Conservation (phyloP, 2,888 invertebrate genomes). For the Baccha elongata region DNA sequence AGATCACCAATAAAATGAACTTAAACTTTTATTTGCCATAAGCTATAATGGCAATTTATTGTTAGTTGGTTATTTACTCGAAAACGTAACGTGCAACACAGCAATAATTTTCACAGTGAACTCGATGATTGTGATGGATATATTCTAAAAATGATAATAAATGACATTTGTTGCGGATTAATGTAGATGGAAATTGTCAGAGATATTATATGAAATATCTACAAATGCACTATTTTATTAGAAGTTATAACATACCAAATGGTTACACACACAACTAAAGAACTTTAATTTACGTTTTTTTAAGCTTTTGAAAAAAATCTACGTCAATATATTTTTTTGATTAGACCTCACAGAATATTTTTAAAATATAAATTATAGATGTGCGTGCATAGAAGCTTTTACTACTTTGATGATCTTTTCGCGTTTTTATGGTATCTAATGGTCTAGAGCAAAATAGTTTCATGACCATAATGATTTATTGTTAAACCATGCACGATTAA, state of each 20-base stretch:
- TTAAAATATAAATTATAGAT: neutral
- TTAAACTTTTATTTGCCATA: slow-evolving; percentile 14
- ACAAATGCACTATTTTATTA: slow-evolving; percentile 1
- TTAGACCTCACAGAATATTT: neutral
- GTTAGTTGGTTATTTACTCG: slow-evolving; percentile 1
- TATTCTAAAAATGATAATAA: slow-evolving; percentile 18
- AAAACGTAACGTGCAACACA: slow-evolving; percentile 16
- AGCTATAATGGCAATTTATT: neutral
- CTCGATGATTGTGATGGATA: slow-evolving; percentile 22
- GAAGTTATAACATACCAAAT: slow-evolving; percentile 34
- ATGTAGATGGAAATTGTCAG: slow-evolving; percentile 21
- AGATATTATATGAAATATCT: slow-evolving; percentile 30
- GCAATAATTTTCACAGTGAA: slow-evolving; percentile 10
- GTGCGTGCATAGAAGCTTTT: slow-evolving; percentile 12
- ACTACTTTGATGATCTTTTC: slow-evolving; percentile 7
- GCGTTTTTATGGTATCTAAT: neutral
- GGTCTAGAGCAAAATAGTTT: neutral
- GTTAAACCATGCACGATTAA: too few species aligned
- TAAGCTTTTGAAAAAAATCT: slow-evolving; percentile 9
- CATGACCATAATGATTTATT: slow-evolving; percentile 1
- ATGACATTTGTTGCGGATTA: slow-evolving; percentile 30
- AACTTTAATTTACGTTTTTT: neutral
- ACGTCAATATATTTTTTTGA: slow-evolving; percentile 19
- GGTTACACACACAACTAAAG: slow-evolving; percentile 34
- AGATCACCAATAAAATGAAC: neutral